Evolutionary conservation across 2,113 vertebrate species (phyloP).

Genomic region (Microtus oregoni): DNA sequence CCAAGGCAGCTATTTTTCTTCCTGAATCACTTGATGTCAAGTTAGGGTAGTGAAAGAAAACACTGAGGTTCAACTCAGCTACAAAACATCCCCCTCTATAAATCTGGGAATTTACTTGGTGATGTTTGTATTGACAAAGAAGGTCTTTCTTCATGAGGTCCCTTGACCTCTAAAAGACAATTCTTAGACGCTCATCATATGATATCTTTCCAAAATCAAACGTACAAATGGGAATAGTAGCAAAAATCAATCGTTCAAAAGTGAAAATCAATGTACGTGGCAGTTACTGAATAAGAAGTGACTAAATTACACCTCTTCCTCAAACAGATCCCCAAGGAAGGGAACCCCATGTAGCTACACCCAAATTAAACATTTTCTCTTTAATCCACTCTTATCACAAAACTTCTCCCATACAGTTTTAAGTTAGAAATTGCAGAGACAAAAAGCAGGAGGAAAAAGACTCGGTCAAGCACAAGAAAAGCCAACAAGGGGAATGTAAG

Average conservation of each 20-base stretch:
- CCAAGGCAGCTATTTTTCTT: background rate
- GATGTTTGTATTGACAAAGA: constrained; percentile 47
- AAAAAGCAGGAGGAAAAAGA: background rate
- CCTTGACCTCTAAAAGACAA: constrained; percentile 58
- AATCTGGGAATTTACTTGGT: background rate
- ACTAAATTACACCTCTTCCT: constrained; percentile 47
- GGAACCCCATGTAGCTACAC: fast-evolving
- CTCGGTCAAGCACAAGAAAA: background rate
- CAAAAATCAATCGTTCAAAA: constrained; percentile 79
- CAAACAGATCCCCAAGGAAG: background rate
- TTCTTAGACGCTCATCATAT: constrained; percentile 54
- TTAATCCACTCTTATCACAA: background rate
- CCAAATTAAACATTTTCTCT: background rate
- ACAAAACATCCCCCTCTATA: background rate
- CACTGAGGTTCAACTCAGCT: constrained; percentile 1
- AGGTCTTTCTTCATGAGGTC: constrained; percentile 52
- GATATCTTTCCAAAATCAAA: constrained; percentile 68
- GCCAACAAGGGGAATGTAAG: background rate
- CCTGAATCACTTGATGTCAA: constrained; percentile 33
- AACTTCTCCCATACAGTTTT: background rate
- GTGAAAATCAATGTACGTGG: constrained; percentile 76
- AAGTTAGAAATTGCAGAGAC: background rate
- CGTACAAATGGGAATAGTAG: constrained; percentile 66
- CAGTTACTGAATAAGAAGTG: constrained; percentile 70
- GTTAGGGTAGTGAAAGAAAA: background rate